phyloP scores from a whole-genome alignment of 2,797 vertebrate species.

The Carduelis carduelis region DNA sequence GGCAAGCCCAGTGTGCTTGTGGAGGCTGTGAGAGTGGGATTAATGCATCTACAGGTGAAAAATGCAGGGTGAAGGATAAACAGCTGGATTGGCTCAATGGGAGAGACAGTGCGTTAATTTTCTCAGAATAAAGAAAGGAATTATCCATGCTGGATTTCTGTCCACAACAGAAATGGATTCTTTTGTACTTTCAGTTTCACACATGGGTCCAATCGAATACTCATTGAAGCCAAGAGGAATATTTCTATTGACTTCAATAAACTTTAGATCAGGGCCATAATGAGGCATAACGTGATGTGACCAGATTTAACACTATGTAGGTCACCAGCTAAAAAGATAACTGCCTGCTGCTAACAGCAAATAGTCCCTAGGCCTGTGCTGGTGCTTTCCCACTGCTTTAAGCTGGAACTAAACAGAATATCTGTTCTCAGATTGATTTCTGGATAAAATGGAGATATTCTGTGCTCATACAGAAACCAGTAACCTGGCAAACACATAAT shows the following conservation, averaged over 20 bases:
- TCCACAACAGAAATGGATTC: constrained; percentile 4
- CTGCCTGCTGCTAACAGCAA: neutral
- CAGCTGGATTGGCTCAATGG: neutral
- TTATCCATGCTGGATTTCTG: neutral
- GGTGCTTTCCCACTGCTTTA: neutral
- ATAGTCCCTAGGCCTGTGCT: neutral
- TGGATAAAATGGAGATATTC: neutral
- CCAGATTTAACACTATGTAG: neutral
- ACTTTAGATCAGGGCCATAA: constrained; percentile 46
- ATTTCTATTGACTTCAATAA: constrained; percentile 55
- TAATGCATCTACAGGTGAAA: neutral
- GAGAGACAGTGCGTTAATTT: neutral
- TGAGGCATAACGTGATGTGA: constrained; percentile 31
- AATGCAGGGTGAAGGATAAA: neutral
- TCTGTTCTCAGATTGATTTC: neutral
- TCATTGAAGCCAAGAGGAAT: constrained; percentile 37
- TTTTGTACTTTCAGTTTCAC: neutral
- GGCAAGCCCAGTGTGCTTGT: fast-evolving
- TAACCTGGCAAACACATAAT: neutral
- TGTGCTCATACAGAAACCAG: neutral
- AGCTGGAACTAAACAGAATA: neutral
- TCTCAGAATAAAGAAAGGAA: neutral
- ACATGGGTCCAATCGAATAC: neutral
- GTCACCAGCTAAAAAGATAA: neutral
- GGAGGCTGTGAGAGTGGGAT: fast-evolving